These are phyloP conservation scores for Leptoteleia sp. DNA, from an alignment of 1,140 invertebrate species.

Conservation along the genomic window DNA sequence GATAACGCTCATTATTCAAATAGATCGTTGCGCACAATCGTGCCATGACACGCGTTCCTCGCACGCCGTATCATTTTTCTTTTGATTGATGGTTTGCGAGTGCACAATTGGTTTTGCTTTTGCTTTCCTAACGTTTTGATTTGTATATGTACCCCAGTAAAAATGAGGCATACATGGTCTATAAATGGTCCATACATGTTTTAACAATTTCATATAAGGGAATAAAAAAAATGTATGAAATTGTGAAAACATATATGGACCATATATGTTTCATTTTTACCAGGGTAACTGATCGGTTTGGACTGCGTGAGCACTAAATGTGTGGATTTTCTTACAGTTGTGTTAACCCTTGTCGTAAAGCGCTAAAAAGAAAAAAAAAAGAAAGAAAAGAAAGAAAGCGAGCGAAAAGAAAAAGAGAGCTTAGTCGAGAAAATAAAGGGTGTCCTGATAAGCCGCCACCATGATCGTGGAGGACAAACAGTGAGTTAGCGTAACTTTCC, in stretches of 20 bases:
- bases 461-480: slow-evolving; percentile 81
- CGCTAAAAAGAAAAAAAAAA: background rate
- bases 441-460: slow-evolving; percentile 72
- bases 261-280: too few relatives aligned
- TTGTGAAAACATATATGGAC: too few relatives aligned
- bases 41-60: background rate
- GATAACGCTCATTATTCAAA: slow-evolving; percentile 27
- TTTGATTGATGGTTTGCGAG: background rate
- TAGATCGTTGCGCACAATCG: background rate
- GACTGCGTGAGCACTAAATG: slow-evolving; percentile 37
- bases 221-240: too few relatives aligned
- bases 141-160: background rate
- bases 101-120: background rate
- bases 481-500: slow-evolving; percentile 75
- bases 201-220: too few relatives aligned
- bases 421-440: slow-evolving; percentile 54
- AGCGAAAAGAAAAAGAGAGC: background rate
- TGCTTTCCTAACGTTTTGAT: background rate
- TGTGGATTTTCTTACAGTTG: slow-evolving; percentile 77
- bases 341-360: slow-evolving; percentile 65
- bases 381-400: slow-evolving; percentile 31
- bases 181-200: too few relatives aligned
- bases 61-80: background rate
- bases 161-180: too few relatives aligned
- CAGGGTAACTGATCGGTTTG: background rate